Evolutionary conservation across 2,113 vertebrate genomes (phyloP).

Genomic region (Chloropsis cyanopogon): DNA sequence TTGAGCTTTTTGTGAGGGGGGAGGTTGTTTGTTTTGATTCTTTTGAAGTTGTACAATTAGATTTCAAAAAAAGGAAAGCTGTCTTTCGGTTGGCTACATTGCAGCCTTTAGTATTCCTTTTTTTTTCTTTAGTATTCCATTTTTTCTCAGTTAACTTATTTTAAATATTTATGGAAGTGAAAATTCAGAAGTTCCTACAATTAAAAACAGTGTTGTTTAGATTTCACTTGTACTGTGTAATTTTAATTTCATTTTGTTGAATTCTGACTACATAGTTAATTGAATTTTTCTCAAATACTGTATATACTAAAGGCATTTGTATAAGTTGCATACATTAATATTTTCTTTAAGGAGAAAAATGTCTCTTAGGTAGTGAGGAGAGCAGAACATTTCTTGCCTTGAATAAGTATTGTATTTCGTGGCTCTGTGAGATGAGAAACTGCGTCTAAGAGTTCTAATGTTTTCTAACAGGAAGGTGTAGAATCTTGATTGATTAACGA

Average conservation of each 20-base stretch:
- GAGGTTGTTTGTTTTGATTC: neutral
- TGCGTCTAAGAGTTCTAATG: neutral
- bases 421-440: neutral
- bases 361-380: neutral
- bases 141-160: neutral
- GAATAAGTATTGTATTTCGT: neutral
- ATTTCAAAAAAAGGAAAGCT: neutral
- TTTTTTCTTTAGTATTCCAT: neutral
- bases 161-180: neutral
- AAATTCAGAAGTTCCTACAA: neutral
- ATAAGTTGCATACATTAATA: neutral
- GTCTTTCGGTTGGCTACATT: neutral
- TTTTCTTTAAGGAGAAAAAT: neutral
- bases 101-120: neutral
- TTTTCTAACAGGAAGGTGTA: neutral
- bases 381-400: neutral
- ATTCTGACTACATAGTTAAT: neutral
- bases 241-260: neutral
- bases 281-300: neutral
- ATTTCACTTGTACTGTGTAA: neutral
- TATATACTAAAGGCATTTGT: neutral
- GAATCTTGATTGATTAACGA: neutral
- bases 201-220: neutral
- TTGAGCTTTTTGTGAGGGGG: accelerated
- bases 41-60: neutral